phyloP scores from a whole-genome alignment of 2,113 vertebrate genomes.

The Seriola quinqueradiata region DNA sequence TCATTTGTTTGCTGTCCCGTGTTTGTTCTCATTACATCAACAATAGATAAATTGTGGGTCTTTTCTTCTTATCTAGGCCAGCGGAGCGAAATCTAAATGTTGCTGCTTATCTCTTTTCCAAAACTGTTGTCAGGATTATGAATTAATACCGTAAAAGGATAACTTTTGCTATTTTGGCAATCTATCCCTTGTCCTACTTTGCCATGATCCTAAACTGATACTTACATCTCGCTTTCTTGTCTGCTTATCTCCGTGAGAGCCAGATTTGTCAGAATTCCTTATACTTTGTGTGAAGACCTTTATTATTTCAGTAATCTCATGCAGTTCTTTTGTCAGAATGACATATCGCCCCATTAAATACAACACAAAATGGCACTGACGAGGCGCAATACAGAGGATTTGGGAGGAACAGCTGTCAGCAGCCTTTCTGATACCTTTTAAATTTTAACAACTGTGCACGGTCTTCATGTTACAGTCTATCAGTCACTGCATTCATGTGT shows the following conservation, averaged over 20 bases:
- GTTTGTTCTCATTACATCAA: slow-evolving; percentile 43
- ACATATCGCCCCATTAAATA: slow-evolving; percentile 45
- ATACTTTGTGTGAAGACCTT: slow-evolving; percentile 44
- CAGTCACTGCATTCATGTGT: slow-evolving; percentile 43
- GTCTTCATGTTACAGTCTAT: slow-evolving; percentile 58
- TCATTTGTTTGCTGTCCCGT: slow-evolving; percentile 44
- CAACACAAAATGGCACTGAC: slow-evolving; percentile 41
- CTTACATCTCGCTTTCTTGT: slow-evolving; percentile 35
- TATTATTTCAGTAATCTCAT: slow-evolving; percentile 51
- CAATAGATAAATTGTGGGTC: slow-evolving; percentile 27
- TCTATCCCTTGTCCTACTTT: slow-evolving; percentile 43
- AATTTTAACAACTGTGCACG: slow-evolving; percentile 46
- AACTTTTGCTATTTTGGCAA: slow-evolving; percentile 43
- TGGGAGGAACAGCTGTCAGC: slow-evolving; percentile 58
- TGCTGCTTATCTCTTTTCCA: slow-evolving; percentile 13
- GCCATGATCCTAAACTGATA: slow-evolving; percentile 43
- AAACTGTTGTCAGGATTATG: slow-evolving; percentile 39
- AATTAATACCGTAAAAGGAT: slow-evolving; percentile 42
- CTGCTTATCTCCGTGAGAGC: slow-evolving; percentile 52
- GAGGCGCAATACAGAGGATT: slow-evolving; percentile 40
- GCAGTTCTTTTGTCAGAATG: slow-evolving; percentile 51
- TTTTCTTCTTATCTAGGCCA: slow-evolving; percentile 39
- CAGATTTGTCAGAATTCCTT: slow-evolving; percentile 44
- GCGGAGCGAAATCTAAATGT: slow-evolving; percentile 21
- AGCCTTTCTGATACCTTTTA: slow-evolving; percentile 45